A percentile compares a stretch with the other conserved stretches of the same genome.
Evolutionary conservation across 1,140 invertebrate genomes (phyloP).

Genomic region (Meloidogyne chitwoodi): DNA sequence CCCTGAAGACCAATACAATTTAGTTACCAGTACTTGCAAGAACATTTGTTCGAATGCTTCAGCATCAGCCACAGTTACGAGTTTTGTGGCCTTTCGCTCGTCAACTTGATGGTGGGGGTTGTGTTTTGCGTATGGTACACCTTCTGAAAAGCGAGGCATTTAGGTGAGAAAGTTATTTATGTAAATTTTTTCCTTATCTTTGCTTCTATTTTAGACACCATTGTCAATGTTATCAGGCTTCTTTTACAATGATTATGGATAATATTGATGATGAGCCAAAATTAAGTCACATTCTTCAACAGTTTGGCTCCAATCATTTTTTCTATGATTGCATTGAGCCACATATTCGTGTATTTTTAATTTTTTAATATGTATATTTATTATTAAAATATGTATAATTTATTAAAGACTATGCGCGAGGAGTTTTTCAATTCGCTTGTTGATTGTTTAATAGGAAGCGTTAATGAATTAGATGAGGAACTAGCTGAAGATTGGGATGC

Average conservation of each 20-base stretch:
- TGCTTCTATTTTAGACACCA: slow-evolving; percentile 43
- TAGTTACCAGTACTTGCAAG: slow-evolving; percentile 43
- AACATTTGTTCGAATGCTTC: slow-evolving; percentile 47
- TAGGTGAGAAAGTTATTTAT: neutral
- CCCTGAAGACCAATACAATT: too few relatives aligned
- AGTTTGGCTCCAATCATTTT: slow-evolving; percentile 58
- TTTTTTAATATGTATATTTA: neutral
- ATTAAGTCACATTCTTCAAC: slow-evolving; percentile 43
- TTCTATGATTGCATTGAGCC: slow-evolving; percentile 58
- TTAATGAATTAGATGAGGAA: slow-evolving; percentile 40
- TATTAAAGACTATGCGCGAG: slow-evolving; percentile 49
- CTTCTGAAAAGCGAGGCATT: neutral
- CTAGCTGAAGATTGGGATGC: slow-evolving; percentile 46
- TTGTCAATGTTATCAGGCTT: slow-evolving; percentile 49
- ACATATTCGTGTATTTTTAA: slow-evolving; percentile 47
- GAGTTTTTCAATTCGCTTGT: slow-evolving; percentile 44
- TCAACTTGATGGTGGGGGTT: slow-evolving; percentile 30
- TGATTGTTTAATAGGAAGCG: slow-evolving; percentile 35
- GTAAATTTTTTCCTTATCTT: too few relatives aligned
- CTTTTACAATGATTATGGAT: slow-evolving; percentile 56
- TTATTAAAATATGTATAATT: neutral
- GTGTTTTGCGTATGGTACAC: slow-evolving; percentile 9
- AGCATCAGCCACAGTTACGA: slow-evolving; percentile 47
- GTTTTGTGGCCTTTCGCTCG: slow-evolving; percentile 56
- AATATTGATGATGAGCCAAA: slow-evolving; percentile 52